Evolutionary conservation across 2,797 vertebrate species (phyloP).

Genomic region (Tragelaphus eurycerus): DNA sequence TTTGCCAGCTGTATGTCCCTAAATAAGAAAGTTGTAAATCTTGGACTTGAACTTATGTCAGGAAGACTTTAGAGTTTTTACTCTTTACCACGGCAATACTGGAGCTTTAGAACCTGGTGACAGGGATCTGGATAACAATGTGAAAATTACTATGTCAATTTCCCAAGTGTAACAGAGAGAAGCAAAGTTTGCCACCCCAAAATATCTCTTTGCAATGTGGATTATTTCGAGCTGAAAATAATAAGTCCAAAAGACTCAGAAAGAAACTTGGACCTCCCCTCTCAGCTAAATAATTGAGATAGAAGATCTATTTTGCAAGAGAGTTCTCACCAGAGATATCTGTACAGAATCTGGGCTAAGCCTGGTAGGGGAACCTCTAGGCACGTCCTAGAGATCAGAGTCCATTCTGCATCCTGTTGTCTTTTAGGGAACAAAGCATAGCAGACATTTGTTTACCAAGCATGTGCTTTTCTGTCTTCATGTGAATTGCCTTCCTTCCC

Average conservation of each 20-base stretch:
- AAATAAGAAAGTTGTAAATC: not conserved
- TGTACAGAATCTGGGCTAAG: not conserved
- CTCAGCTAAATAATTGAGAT: not conserved
- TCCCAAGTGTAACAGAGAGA: not conserved
- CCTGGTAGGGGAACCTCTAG: not conserved
- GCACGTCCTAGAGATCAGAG: not conserved
- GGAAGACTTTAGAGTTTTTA: not conserved
- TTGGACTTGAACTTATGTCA: constrained; percentile 1
- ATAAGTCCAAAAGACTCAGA: not conserved
- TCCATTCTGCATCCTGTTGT: not conserved
- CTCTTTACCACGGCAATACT: not conserved
- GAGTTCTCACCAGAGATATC: not conserved
- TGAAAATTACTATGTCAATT: not conserved
- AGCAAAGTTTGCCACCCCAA: not conserved
- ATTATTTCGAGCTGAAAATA: not conserved
- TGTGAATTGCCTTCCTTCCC: not conserved
- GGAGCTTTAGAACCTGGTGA: not conserved
- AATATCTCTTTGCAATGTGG: not conserved
- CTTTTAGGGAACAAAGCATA: not conserved
- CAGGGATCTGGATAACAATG: not conserved
- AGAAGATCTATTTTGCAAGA: not conserved
- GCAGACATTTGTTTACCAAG: not conserved
- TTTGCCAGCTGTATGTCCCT: not conserved
- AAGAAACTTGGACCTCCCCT: not conserved
- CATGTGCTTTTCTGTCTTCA: not conserved